Conservation (phyloP, 2,797 vertebrate genomes). For the Aulostomus chinensis region DNA sequence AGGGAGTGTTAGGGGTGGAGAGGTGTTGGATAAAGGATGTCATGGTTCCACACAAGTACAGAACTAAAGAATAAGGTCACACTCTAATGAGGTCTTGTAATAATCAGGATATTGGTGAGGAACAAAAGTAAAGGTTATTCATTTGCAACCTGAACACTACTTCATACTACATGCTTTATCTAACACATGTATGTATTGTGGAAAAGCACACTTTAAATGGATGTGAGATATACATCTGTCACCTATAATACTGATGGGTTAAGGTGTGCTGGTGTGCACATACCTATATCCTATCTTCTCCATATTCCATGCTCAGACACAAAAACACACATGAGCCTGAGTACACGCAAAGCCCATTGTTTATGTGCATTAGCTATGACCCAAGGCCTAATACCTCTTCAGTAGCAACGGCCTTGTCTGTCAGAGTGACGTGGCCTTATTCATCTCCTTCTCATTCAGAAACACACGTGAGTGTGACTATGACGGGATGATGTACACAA, state of each 20-base stretch:
- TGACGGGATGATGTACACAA: constrained; percentile 63
- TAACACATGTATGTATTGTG: not conserved
- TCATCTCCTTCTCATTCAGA: constrained; percentile 63
- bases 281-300: constrained; percentile 27
- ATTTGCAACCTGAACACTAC: constrained; percentile 14
- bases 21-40: constrained; percentile 58
- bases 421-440: constrained; percentile 40
- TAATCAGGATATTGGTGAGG: constrained; percentile 47
- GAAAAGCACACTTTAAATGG: not conserved
- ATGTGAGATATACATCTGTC: constrained; percentile 12
- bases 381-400: constrained; percentile 52
- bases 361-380: constrained; percentile 58
- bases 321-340: not conserved
- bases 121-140: constrained; percentile 56
- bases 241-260: constrained; percentile 22
- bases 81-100: constrained; percentile 62
- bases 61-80: constrained; percentile 61
- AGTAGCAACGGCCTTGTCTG: constrained; percentile 34
- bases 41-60: constrained; percentile 20
- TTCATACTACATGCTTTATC: too few relatives aligned
- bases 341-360: constrained; percentile 29
- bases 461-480: constrained; percentile 33
- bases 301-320: constrained; percentile 21
- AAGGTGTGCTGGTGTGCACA: constrained; percentile 21
- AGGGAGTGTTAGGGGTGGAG: constrained; percentile 36